Evolutionary conservation across 1,140 invertebrate genomes (phyloP).

Genomic region (Holotrichia oblita): DNA sequence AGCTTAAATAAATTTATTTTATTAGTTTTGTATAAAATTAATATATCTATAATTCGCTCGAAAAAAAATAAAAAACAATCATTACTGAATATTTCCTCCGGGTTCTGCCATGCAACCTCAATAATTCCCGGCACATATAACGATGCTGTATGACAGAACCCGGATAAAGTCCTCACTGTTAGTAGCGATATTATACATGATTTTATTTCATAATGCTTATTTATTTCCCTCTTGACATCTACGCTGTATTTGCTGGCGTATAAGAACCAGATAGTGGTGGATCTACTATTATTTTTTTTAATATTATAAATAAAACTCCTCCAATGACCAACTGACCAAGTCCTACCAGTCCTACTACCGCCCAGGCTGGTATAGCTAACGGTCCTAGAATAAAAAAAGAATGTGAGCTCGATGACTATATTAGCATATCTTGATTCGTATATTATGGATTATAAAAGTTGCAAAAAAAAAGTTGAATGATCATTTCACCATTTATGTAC

Average conservation of each 20-base stretch:
- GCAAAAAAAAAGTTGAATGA: no score
- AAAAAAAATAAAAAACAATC: no score
- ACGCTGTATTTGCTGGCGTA: slow-evolving; percentile 43
- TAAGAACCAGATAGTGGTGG: slow-evolving; percentile 50
- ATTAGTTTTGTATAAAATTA: no score
- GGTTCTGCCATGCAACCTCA: no score
- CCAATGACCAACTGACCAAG: slow-evolving; percentile 72
- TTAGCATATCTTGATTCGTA: not conserved
- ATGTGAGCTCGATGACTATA: slow-evolving; percentile 38
- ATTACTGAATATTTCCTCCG: no score
- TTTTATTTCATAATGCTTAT: not conserved
- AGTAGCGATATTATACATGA: no score
- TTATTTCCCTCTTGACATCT: not conserved
- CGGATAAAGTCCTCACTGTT: not conserved
- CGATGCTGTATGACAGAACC: not conserved
- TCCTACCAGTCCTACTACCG: slow-evolving; percentile 72
- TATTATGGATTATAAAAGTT: no score
- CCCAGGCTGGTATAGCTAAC: slow-evolving; percentile 76
- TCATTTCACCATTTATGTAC: no score
- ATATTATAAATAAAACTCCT: slow-evolving; percentile 70
- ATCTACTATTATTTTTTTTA: slow-evolving; percentile 72
- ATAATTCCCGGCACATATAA: not conserved
- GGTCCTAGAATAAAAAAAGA: slow-evolving; percentile 64
- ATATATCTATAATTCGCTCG: no score
- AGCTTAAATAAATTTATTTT: no score